Evolutionary conservation across 2,113 vertebrate species (phyloP), one percentile per base, ranked within the genome.

Genomic region (Ceratotherium simum): DNA sequence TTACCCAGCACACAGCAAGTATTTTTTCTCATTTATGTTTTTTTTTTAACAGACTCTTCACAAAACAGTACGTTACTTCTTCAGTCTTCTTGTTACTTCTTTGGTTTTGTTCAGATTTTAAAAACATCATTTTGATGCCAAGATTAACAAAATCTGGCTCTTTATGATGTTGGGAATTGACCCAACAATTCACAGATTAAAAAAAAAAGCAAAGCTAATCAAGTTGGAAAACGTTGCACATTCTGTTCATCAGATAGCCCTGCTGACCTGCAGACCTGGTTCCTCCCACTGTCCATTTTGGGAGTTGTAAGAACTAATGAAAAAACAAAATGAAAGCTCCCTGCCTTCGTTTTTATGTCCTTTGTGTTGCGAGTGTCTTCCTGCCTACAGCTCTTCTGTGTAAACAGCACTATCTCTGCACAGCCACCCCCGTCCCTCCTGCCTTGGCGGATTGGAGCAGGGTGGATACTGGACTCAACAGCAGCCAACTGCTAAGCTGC

Each of bases 121-220:
- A 73, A 94, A 90, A 67, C 81, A 20, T n/a, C 51, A 5, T 78
- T 80, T 42, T 11, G 87, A 90, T 48, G 96, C 96, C 97, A 97
- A 97, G 95, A 97, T 90, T 14, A 97, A 96, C 95, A 96, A 97
- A 82, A 84, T 42, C 80, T 60, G 89, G 54, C 80, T 95, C 91
- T 84, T 97, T 79, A 83, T 73, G 70, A 4, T 65, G 85, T 60
- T 97, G 96, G 93, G 91, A 95, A 70, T 25, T 2, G 80, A 54
- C 80, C 89, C 96, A 96, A 83, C 36, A 76, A 95, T 83, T 87
- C 90, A 86, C 67, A 95, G 79, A 89, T 89, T 64, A 56, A 84
- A 48, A 27, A 78, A 88, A 72, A 48, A 58, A 75, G 13, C 20
- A 7, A 79, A 51, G 27, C 85, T 46, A 27, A 72, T 84, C n/a